These are phyloP conservation scores for Heliconius aoede DNA, from an alignment of 2,888 invertebrate species.

Conservation along the genomic window DNA sequence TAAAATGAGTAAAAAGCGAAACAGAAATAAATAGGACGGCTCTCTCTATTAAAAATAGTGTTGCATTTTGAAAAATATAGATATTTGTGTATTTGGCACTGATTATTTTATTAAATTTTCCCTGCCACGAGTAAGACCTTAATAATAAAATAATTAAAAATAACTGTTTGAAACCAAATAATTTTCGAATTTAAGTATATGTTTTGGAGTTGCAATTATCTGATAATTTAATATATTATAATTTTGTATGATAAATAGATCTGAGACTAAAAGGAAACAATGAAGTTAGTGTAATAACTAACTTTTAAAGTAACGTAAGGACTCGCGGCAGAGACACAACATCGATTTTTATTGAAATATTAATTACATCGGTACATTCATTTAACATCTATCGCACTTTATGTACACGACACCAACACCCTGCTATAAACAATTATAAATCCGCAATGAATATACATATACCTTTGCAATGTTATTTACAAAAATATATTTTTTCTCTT, in stretches of 20 bases:
- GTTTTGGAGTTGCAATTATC: neutral
- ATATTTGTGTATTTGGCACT: conserved; percentile 44
- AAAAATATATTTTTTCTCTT: conserved; percentile 50
- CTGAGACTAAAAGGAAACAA: neutral
- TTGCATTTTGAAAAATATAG: conserved; percentile 6
- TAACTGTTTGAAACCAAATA: neutral
- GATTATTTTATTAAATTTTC: conserved; percentile 28
- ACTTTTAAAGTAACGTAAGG: neutral
- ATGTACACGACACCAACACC: conserved; percentile 49
- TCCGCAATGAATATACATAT: conserved; percentile 36
- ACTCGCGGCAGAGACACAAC: conserved; percentile 4
- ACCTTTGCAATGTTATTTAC: conserved; percentile 48
- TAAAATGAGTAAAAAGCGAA: neutral
- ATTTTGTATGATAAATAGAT: neutral
- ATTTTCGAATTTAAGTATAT: neutral
- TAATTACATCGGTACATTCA: conserved; percentile 27
- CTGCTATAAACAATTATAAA: conserved; percentile 45
- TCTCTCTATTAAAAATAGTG: conserved; percentile 41
- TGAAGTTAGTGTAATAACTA: neutral
- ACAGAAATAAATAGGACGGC: conserved; percentile 24
- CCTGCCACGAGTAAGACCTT: neutral
- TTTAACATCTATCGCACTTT: conserved; percentile 34
- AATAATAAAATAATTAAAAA: neutral
- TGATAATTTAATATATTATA: no score
- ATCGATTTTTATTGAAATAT: conserved; percentile 30